Evolutionary conservation across 1,140 invertebrate species (phyloP).

Genomic region (Bombus haemorrhoidalis): DNA sequence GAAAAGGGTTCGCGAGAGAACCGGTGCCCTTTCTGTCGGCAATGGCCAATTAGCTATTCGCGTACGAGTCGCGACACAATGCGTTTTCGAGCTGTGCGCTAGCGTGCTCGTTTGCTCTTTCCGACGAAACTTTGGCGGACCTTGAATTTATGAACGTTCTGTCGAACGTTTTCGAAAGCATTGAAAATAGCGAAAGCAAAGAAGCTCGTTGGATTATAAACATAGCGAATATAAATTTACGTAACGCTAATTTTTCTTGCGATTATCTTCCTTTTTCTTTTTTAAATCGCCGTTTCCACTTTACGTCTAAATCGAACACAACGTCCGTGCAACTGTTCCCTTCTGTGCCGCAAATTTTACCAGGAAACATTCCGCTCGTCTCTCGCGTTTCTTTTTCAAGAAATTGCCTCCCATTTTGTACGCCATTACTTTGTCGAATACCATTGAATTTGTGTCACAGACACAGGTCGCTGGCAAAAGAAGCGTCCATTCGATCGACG

Average conservation of each 20-base stretch:
- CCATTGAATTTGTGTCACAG: constrained; percentile 51
- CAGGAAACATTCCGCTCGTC: constrained; percentile 29
- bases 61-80: constrained; percentile 11
- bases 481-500: constrained; percentile 37
- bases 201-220: too few species aligned
- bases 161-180: too few species aligned
- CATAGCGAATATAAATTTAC: too few species aligned
- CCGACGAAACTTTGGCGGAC: too few species aligned
- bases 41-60: constrained; percentile 46
- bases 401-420: constrained; percentile 30
- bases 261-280: too few species aligned
- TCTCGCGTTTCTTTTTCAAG: neutral
- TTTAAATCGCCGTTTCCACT: too few species aligned
- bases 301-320: too few species aligned
- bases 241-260: too few species aligned
- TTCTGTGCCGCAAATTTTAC: neutral
- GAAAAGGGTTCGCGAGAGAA: constrained; percentile 25
- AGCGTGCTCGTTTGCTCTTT: neutral
- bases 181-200: too few species aligned
- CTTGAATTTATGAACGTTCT: too few species aligned
- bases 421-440: constrained; percentile 25
- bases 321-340: neutral
- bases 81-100: neutral
- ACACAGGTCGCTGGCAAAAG: constrained; percentile 43
- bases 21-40: constrained; percentile 16